A percentile compares a stretch with the other conserved stretches of the same genome.
phyloP scores from a whole-genome alignment of 2,113 vertebrate species.

The Junco hyemalis region DNA sequence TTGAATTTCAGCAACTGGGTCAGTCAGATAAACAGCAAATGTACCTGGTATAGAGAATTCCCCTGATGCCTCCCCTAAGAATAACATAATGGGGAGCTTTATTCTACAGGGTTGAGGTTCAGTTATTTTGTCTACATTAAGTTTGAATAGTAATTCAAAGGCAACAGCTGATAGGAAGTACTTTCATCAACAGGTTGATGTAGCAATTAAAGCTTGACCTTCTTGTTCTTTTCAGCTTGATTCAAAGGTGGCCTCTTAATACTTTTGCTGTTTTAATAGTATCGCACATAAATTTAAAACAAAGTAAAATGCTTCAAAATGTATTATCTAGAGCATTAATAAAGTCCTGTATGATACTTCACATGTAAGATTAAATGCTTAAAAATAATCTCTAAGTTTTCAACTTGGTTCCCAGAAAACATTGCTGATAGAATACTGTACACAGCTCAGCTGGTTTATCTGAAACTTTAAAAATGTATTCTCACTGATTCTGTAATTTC shows the following conservation, averaged over 20 bases:
- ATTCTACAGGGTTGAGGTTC: neutral
- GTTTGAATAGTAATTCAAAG: neutral
- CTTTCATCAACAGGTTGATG: neutral
- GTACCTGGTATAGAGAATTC: neutral
- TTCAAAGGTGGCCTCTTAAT: neutral
- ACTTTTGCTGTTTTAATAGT: neutral
- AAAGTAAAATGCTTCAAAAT: neutral
- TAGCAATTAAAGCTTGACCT: neutral
- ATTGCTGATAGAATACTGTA: neutral
- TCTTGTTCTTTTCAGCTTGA: neutral
- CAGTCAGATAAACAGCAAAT: neutral
- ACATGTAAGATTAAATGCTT: neutral
- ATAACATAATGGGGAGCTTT: neutral
- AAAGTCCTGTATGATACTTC: neutral
- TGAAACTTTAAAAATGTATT: neutral
- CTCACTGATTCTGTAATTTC: neutral
- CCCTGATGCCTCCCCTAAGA: neutral
- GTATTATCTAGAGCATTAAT: neutral
- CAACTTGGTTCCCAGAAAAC: neutral
- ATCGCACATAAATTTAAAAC: neutral
- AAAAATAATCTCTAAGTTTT: neutral
- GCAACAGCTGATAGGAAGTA: neutral
- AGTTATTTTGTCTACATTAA: neutral
- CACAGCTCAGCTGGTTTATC: neutral
- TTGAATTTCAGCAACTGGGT: slow-evolving; percentile 23